Evolutionary conservation across 2,797 vertebrate species (phyloP).

Genomic region (Sciurus vulgaris): DNA sequence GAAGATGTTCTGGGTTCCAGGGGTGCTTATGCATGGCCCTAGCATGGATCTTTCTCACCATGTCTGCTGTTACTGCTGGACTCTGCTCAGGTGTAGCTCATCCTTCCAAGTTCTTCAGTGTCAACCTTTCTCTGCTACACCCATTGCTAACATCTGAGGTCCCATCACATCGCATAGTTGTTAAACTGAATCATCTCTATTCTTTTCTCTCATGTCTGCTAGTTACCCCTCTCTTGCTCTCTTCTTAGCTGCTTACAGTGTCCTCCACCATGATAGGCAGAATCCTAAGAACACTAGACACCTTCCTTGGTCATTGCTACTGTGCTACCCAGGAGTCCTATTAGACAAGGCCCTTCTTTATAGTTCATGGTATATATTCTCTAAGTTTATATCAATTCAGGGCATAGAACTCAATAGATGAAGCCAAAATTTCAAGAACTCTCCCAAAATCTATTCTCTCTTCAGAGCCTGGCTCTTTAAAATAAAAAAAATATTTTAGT

Average conservation of each 20-base stretch:
- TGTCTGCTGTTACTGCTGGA: not conserved
- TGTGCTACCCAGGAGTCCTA: not conserved
- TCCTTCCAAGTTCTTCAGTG: not conserved
- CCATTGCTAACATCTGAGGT: not conserved
- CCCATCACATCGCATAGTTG: not conserved
- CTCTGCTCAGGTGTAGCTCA: not conserved
- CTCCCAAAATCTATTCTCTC: not conserved
- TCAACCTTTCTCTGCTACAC: not conserved
- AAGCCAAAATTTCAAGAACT: not conserved
- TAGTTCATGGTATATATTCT: not conserved
- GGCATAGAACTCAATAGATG: not conserved
- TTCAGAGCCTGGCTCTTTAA: slow-evolving; percentile 25
- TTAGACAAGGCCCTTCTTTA: not conserved
- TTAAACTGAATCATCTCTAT: not conserved
- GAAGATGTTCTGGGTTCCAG: not conserved
- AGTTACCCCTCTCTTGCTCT: not conserved
- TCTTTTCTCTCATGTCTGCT: not conserved
- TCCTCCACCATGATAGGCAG: not conserved
- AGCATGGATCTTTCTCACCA: not conserved
- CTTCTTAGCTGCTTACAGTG: not conserved
- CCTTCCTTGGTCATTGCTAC: not conserved
- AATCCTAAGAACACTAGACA: not conserved
- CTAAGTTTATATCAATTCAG: not conserved
- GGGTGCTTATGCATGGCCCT: not conserved
- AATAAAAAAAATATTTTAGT: slow-evolving; percentile 10